Percentiles rank a stretch among this genome's conserved stretches.
phyloP scores from a whole-genome alignment of 2,888 invertebrate genomes.

The Ectobius pallidus region DNA sequence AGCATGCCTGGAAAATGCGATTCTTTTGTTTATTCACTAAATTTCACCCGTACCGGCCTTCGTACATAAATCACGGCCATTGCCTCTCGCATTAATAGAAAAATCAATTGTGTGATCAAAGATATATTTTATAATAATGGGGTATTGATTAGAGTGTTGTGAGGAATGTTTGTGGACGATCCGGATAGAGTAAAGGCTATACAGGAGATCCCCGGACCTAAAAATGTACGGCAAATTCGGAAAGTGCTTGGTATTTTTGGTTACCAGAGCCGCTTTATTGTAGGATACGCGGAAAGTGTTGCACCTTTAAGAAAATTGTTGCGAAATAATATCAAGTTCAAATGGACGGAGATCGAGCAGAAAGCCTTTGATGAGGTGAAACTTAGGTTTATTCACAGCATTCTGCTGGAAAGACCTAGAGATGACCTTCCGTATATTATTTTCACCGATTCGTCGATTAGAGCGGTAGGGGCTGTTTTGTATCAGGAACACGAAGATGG shows the following conservation, averaged over 20 bases:
- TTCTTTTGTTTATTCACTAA: no score
- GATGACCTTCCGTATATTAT: not conserved
- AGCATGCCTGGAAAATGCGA: no score
- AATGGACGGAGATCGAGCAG: not conserved
- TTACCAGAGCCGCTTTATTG: not conserved
- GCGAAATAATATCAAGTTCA: not conserved
- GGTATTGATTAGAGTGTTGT: not conserved
- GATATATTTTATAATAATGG: not conserved
- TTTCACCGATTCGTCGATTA: not conserved
- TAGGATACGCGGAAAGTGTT: not conserved
- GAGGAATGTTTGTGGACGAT: not conserved
- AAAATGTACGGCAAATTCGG: not conserved
- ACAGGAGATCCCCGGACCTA: not conserved
- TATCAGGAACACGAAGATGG: not conserved
- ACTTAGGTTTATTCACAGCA: not conserved
- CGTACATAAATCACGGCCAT: no score
- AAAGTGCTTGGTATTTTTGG: not conserved
- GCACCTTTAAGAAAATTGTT: not conserved
- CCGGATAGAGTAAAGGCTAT: not conserved
- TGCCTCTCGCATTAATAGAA: no score
- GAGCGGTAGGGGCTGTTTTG: not conserved
- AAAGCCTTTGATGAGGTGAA: not conserved
- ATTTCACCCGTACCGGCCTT: no score
- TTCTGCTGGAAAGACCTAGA: not conserved
- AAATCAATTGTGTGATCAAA: no score